Evolutionary conservation across 2,113 vertebrate species (phyloP).

Genomic region (Carassius gibelio): DNA sequence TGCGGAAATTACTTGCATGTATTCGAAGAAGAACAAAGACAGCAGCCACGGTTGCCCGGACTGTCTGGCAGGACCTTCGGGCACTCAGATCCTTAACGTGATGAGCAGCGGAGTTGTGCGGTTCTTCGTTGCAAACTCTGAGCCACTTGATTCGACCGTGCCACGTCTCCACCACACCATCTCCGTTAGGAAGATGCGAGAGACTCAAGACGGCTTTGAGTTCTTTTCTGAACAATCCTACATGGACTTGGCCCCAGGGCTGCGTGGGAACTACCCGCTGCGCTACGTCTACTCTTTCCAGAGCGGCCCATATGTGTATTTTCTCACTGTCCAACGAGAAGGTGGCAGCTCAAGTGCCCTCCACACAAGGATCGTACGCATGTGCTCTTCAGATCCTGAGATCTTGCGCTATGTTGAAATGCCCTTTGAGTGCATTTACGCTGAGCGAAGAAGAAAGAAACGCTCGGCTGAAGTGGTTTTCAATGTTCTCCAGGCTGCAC

Average conservation of each 20-base stretch:
- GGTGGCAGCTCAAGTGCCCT: conserved; percentile 80
- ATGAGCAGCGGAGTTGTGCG: conserved; percentile 85
- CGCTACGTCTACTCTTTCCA: conserved; percentile 91
- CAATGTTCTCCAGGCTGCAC: conserved; percentile 91
- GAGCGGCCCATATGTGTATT: conserved; percentile 90
- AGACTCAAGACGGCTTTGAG: conserved; percentile 91
- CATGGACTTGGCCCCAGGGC: conserved; percentile 87
- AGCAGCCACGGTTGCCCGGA: conserved; percentile 79
- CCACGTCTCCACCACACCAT: conserved; percentile 80
- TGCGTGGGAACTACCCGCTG: conserved; percentile 86
- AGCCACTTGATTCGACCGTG: conserved; percentile 70
- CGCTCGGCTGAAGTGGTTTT: conserved; percentile 83
- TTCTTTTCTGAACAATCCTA: conserved; percentile 89
- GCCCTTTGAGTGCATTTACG: conserved; percentile 96
- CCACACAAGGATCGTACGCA: conserved; percentile 92
- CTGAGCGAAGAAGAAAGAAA: conserved; percentile 83
- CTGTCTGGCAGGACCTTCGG: conserved; percentile 86
- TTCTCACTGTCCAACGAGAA: conserved; percentile 90
- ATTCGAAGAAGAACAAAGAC: conserved; percentile 68
- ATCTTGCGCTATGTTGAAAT: conserved; percentile 95
- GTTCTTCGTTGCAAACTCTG: conserved; percentile 92
- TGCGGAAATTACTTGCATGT: conserved; percentile 82
- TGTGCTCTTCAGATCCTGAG: conserved; percentile 86
- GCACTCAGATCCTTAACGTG: conserved; percentile 86
- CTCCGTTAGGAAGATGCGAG: conserved; percentile 89